These are phyloP conservation scores for Metacarcinus magister DNA, from an alignment of 2,888 invertebrate species.

Conservation along the genomic window DNA sequence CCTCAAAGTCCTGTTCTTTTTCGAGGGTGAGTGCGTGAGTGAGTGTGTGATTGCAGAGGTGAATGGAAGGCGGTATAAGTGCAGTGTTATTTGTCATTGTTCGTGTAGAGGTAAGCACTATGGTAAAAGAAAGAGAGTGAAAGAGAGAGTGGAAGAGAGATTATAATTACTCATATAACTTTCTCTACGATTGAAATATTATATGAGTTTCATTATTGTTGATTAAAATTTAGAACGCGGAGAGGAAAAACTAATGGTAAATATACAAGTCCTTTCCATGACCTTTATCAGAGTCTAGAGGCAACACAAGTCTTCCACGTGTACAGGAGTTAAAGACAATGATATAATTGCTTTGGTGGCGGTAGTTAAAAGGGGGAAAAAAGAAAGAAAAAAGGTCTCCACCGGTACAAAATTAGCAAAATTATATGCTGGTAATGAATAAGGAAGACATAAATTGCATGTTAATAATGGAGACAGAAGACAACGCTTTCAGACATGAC, in stretches of 20 bases:
- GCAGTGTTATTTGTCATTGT: neutral
- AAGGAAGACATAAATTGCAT: conserved; percentile 14
- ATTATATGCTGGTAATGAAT: neutral
- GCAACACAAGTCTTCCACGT: neutral
- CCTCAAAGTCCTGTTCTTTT: neutral
- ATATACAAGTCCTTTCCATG: neutral
- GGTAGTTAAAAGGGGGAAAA: neutral
- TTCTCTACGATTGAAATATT: too few relatives aligned
- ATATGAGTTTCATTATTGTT: too few relatives aligned
- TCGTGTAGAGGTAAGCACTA: neutral
- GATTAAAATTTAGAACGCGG: neutral
- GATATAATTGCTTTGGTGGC: neutral
- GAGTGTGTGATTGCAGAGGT: neutral
- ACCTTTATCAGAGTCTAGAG: too few relatives aligned
- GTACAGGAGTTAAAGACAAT: neutral
- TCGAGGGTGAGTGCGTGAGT: conserved; percentile 3
- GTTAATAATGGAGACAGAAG: neutral
- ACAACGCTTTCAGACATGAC: neutral
- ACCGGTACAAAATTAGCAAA: neutral
- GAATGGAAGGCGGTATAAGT: neutral
- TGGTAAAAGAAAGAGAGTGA: neutral
- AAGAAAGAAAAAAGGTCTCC: neutral
- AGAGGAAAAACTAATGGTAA: neutral
- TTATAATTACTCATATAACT: too few relatives aligned
- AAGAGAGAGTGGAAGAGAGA: too few relatives aligned